phyloP scores from a whole-genome alignment of 2,888 invertebrate genomes.

The Drosophila quinaria region DNA sequence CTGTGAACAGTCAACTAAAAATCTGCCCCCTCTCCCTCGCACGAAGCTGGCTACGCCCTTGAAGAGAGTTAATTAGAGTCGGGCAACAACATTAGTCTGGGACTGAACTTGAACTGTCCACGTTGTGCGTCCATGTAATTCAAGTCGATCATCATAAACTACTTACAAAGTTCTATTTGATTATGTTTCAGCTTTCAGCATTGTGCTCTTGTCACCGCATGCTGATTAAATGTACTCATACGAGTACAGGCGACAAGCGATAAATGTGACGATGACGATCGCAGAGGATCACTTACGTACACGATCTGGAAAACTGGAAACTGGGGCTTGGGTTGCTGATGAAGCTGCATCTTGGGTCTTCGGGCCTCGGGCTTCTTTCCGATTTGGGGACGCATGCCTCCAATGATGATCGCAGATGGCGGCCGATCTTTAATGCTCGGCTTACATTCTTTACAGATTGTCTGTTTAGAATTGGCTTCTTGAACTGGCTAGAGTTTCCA shows the following conservation, averaged over 20 bases:
- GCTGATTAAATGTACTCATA: conserved; percentile 43
- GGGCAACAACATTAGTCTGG: conserved; percentile 22
- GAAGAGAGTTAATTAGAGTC: conserved; percentile 52
- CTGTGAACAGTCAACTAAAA: neutral
- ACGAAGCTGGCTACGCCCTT: neutral
- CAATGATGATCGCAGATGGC: conserved; percentile 20
- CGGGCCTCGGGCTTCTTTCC: conserved; percentile 55
- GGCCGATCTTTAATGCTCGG: conserved; percentile 59
- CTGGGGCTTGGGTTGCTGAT: neutral
- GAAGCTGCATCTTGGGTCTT: conserved; percentile 16
- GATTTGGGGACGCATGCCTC: conserved; percentile 45
- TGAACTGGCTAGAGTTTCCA: conserved; percentile 55
- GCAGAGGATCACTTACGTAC: conserved; percentile 50
- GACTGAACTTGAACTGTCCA: conserved; percentile 8
- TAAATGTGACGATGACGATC: conserved; percentile 25
- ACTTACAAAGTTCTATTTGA: conserved; percentile 62
- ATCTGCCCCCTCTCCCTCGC: neutral
- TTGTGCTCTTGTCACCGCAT: conserved; percentile 56
- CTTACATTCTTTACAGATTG: conserved; percentile 28
- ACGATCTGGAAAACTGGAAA: conserved; percentile 14
- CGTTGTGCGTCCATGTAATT: conserved; percentile 56
- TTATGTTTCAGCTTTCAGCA: conserved; percentile 38
- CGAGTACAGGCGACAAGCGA: conserved; percentile 23
- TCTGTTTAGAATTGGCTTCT: conserved; percentile 59
- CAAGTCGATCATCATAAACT: conserved; percentile 72